These are phyloP conservation scores for Carpatolechia fugitivella DNA, from an alignment of 2,888 invertebrate genomes.

Conservation along the genomic window DNA sequence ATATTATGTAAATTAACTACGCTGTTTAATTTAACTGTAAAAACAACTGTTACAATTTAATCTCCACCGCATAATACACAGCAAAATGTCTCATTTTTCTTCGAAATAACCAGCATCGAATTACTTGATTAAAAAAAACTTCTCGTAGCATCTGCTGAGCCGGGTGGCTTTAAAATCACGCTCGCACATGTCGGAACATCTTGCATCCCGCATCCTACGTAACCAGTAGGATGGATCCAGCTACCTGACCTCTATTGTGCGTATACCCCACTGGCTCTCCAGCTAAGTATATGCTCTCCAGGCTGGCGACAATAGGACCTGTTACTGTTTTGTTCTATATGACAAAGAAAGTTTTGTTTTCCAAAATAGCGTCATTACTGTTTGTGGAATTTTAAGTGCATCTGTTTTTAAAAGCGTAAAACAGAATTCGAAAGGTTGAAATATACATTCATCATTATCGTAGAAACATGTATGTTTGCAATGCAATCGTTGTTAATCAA, in stretches of 20 bases:
- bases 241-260: slow-evolving; percentile 70
- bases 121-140: slow-evolving; percentile 28
- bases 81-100: neutral
- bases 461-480: too few relatives aligned
- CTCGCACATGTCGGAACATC: slow-evolving; percentile 51
- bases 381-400: slow-evolving; percentile 19
- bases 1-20: too few relatives aligned
- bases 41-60: neutral
- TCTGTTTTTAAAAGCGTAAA: neutral
- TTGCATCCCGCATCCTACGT: slow-evolving; percentile 55
- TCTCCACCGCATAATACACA: neutral
- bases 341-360: slow-evolving; percentile 51
- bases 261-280: slow-evolving; percentile 34
- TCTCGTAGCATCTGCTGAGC: slow-evolving; percentile 50
- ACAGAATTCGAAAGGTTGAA: neutral
- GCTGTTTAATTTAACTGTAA: too few relatives aligned
- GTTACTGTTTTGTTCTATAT: slow-evolving; percentile 60
- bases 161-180: slow-evolving; percentile 51
- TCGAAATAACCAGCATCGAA: slow-evolving; percentile 27
- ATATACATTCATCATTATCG: neutral
- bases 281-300: slow-evolving; percentile 16
- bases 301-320: slow-evolving; percentile 51
- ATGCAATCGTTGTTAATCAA: slow-evolving; percentile 9
- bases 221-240: too few relatives aligned
- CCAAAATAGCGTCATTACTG: slow-evolving; percentile 40